Percentiles rank a stretch among this genome's conserved stretches.
phyloP scores from a whole-genome alignment of 1,140 invertebrate genomes.

The Scaptomyza montana region DNA sequence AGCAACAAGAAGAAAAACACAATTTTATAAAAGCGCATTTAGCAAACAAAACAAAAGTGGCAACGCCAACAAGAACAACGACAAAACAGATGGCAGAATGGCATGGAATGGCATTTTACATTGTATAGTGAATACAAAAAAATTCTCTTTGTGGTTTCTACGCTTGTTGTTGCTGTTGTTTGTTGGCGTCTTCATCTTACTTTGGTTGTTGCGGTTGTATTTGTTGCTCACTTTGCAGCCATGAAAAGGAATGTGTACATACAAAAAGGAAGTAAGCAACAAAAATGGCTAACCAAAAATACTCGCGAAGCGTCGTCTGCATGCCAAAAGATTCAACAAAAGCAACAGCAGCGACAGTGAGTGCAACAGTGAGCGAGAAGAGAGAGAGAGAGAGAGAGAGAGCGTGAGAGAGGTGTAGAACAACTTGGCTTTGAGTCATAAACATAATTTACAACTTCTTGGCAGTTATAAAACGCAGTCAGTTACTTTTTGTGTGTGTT shows the following conservation, averaged over 20 bases:
- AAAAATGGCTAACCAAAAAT: constrained; percentile 49
- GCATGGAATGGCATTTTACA: constrained; percentile 69
- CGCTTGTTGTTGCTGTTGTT: constrained; percentile 11
- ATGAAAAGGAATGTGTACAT: constrained; percentile 61
- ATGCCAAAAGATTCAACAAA: constrained; percentile 45
- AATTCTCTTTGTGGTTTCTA: constrained; percentile 58
- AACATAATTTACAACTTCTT: constrained; percentile 46
- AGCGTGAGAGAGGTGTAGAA: not conserved
- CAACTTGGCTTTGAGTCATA: constrained; percentile 20
- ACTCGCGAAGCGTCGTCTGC: constrained; percentile 31
- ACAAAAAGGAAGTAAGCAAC: constrained; percentile 55
- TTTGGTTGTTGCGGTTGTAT: not conserved
- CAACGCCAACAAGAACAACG: constrained; percentile 32
- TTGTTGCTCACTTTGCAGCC: constrained; percentile 38
- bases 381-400: not conserved
- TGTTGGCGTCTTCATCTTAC: not conserved
- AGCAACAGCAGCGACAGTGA: constrained; percentile 1
- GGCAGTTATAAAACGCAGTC: constrained; percentile 29
- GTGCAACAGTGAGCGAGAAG: constrained; percentile 1
- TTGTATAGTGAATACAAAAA: constrained; percentile 50
- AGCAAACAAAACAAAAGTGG: constrained; percentile 74
- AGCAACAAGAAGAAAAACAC: constrained; percentile 35
- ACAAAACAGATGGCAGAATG: constrained; percentile 67
- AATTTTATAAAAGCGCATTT: constrained; percentile 75
- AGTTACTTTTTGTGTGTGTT: not conserved